These are phyloP conservation scores for Cacoxenus indagator DNA, from an alignment of 2,888 invertebrate species.

Conservation along the genomic window DNA sequence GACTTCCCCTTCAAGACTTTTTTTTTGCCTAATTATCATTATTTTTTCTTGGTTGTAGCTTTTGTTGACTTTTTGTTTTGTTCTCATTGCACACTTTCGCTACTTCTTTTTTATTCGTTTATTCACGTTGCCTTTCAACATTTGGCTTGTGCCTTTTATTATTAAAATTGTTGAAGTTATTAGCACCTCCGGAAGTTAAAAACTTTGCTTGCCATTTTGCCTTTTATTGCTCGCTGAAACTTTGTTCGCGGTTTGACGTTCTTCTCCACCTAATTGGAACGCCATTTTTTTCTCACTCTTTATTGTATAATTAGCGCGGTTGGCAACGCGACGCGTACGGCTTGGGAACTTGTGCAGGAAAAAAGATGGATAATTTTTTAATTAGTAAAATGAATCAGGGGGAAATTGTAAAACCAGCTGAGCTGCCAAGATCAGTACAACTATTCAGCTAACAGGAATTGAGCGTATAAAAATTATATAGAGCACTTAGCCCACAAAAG, in stretches of 20 bases:
- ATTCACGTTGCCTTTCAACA: not conserved
- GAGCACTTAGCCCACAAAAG: too few relatives aligned
- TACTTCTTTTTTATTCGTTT: constrained; percentile 1
- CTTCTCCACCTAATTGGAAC: not conserved
- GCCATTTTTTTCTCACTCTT: not conserved
- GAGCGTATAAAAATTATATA: too few relatives aligned
- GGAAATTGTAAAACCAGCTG: too few relatives aligned
- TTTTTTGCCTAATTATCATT: constrained; percentile 1
- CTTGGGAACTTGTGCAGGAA: not conserved
- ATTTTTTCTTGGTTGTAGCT: not conserved
- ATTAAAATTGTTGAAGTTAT: constrained; percentile 61
- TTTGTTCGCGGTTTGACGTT: not conserved
- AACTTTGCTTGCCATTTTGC: constrained; percentile 33
- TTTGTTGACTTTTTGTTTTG: constrained; percentile 1
- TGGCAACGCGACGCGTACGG: not conserved
- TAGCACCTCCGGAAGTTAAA: constrained; percentile 62
- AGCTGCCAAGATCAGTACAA: too few relatives aligned
- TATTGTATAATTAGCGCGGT: not conserved
- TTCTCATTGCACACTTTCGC: not conserved
- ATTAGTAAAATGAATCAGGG: not conserved
- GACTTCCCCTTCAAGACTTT: not conserved
- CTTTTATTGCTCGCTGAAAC: not conserved
- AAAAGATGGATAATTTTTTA: not conserved
- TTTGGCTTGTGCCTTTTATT: constrained; percentile 35
- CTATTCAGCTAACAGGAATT: too few relatives aligned